A percentile compares a stretch with the other conserved stretches of the same genome.
Evolutionary conservation across 2,113 vertebrate genomes (phyloP).

Genomic region (Eubucco bourcierii): DNA sequence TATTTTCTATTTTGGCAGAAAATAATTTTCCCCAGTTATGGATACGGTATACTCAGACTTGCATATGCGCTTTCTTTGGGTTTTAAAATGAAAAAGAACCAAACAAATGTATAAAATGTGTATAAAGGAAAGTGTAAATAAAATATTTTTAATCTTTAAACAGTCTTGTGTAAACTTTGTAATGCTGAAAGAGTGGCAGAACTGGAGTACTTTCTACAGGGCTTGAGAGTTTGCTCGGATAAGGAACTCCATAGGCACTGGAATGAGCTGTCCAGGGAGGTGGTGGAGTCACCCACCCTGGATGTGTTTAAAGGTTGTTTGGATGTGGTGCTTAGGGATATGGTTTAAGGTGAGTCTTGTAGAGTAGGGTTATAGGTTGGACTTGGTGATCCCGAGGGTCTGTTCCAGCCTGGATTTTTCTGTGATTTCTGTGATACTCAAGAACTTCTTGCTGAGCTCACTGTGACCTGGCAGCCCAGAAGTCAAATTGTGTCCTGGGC

Average conservation of each 20-base stretch:
- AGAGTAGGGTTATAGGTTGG: too few species aligned
- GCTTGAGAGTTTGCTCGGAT: background rate
- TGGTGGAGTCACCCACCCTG: too few species aligned
- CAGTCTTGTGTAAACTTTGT: slow-evolving; percentile 37
- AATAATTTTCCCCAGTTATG: slow-evolving; percentile 73
- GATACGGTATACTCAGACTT: slow-evolving; percentile 75
- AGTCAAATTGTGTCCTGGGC: too few species aligned
- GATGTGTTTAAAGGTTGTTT: too few species aligned
- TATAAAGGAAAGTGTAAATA: slow-evolving; percentile 84
- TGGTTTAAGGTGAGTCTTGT: too few species aligned
- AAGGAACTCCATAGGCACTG: background rate
- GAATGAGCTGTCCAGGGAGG: too few species aligned
- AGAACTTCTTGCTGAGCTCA: too few species aligned
- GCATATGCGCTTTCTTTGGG: slow-evolving; percentile 71
- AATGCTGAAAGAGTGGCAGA: background rate
- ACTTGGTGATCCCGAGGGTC: too few species aligned
- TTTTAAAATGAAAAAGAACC: slow-evolving; percentile 70
- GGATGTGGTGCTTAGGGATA: too few species aligned
- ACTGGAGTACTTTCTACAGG: background rate
- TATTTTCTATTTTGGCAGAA: slow-evolving; percentile 56
- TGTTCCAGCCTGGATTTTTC: too few species aligned
- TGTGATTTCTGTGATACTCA: too few species aligned
- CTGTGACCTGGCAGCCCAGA: too few species aligned
- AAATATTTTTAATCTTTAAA: slow-evolving; percentile 85
- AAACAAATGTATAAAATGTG: slow-evolving; percentile 76